Conservation (phyloP, 1,140 invertebrate species). For the Adelges cooleyi region DNA sequence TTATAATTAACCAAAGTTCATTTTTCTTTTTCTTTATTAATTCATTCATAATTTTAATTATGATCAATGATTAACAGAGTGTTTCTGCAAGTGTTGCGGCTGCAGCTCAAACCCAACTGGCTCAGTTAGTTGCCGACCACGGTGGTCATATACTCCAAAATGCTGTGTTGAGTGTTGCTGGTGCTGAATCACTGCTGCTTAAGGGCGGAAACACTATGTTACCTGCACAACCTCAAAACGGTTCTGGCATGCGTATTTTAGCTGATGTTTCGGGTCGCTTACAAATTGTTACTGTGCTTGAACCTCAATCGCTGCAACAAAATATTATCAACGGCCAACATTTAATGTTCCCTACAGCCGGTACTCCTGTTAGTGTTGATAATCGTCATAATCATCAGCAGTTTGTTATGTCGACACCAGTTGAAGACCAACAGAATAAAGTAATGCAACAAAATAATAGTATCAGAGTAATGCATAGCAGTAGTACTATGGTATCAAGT, state of each 20-base stretch:
- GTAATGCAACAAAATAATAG: slow-evolving; percentile 23
- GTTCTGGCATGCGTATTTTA: slow-evolving; percentile 31
- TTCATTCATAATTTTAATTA: background rate
- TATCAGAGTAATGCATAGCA: slow-evolving; percentile 25
- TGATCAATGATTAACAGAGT: slow-evolving; percentile 7
- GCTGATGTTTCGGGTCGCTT: slow-evolving; percentile 31
- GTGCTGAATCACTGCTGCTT: slow-evolving; percentile 33
- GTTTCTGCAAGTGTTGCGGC: slow-evolving; percentile 35
- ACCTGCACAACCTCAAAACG: slow-evolving; percentile 33
- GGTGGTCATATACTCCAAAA: slow-evolving; percentile 35
- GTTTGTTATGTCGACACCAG: slow-evolving; percentile 15
- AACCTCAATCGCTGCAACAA: slow-evolving; percentile 16
- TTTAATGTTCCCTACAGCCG: slow-evolving; percentile 14
- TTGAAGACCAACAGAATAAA: slow-evolving; percentile 21
- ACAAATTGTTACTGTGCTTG: slow-evolving; percentile 29
- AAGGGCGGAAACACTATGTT: slow-evolving; percentile 31
- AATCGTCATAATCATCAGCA: slow-evolving; percentile 26
- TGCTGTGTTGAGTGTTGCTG: slow-evolving; percentile 33
- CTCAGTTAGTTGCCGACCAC: slow-evolving; percentile 35
- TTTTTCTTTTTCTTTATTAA: background rate
- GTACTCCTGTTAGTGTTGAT: slow-evolving; percentile 15
- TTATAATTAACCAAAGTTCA: background rate
- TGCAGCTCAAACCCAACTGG: slow-evolving; percentile 35
- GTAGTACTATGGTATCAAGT: slow-evolving; percentile 25
- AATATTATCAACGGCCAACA: slow-evolving; percentile 26